These are phyloP conservation scores for Hemibagrus wyckioides DNA, from an alignment of 2,113 vertebrate species.

Conservation along the genomic window DNA sequence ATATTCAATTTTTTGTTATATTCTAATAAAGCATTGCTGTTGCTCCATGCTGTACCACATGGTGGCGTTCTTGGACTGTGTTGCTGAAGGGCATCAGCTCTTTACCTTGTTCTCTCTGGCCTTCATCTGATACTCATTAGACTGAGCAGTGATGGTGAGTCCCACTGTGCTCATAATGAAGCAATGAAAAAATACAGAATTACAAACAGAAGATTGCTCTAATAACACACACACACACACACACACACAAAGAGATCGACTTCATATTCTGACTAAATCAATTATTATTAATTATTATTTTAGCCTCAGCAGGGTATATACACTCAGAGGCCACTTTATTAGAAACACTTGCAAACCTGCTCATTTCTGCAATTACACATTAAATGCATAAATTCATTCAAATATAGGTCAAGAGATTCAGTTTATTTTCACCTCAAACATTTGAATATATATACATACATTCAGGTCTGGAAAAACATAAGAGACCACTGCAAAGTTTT, in stretches of 20 bases:
- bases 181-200: constrained; percentile 18
- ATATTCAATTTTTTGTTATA: neutral
- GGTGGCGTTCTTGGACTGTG: constrained; percentile 12
- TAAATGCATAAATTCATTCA: neutral
- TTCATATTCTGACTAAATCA: neutral
- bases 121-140: constrained; percentile 34
- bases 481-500: no score
- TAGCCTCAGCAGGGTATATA: neutral
- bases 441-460: no score
- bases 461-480: no score
- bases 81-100: neutral
- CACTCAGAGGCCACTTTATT: neutral
- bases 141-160: constrained; percentile 29
- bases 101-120: neutral
- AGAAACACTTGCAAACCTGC: neutral
- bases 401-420: neutral
- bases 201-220: neutral
- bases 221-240: constrained; percentile 5
- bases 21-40: neutral
- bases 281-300: neutral
- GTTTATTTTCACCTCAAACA: neutral
- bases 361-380: neutral
- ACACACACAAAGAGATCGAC: neutral
- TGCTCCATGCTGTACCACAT: neutral
- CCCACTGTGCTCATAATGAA: constrained; percentile 25